Base-by-base conservation (phyloP, 2,113 vertebrate species). In the Fregata magnificens region DNA sequence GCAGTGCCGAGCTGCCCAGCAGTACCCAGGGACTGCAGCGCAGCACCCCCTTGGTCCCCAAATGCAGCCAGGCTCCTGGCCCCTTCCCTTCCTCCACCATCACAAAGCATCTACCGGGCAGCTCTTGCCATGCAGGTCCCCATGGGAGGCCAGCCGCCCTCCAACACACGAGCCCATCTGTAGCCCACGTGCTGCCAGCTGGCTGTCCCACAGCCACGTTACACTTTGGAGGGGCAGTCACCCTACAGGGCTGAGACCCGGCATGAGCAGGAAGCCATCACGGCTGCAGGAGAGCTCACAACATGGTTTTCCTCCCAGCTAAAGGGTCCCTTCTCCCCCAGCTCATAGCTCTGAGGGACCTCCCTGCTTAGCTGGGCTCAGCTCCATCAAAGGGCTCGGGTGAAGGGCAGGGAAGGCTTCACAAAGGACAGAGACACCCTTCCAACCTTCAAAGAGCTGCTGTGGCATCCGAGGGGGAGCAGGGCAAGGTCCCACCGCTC, bases 181-280 rank as follows among this genome's bases (percentile, higher is more conserved):
- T 36, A 36, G n/a, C 29, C n/a, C 84, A 11, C 2, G 1, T 3
- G 61, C 86, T 45, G 53, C 58, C 40, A 19, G 32, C n/a, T 15
- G 40, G 31, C 82, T 42, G 56, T 9, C 61, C 76, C 36, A 17
- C n/a, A 49, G 74, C 21, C 36, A 38, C 18, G 0, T 5, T 5
- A 6, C 0, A 2, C 36, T 50, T 18, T 25, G 25, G 38, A 58
- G 71, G 52, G 59, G n/a, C 21, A 18, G 38, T 4, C 38, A 28
- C 36, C 38, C 52, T 4, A 1, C 2, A 0, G 25, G 21, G 65
- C 45, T 36, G 19, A 47, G 28, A 53, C 9, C 32, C 2, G 0
- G 36, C 29, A 6, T 1, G 24, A 56, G 63, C 31, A n/a, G 45
- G 50, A 78, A 70, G 29, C 52, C 62, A 34, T 26, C 28, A 8